These are phyloP conservation scores for Cryptomyrus ogoouensis DNA, from an alignment of 2,113 vertebrate genomes.

Conservation along the genomic window DNA sequence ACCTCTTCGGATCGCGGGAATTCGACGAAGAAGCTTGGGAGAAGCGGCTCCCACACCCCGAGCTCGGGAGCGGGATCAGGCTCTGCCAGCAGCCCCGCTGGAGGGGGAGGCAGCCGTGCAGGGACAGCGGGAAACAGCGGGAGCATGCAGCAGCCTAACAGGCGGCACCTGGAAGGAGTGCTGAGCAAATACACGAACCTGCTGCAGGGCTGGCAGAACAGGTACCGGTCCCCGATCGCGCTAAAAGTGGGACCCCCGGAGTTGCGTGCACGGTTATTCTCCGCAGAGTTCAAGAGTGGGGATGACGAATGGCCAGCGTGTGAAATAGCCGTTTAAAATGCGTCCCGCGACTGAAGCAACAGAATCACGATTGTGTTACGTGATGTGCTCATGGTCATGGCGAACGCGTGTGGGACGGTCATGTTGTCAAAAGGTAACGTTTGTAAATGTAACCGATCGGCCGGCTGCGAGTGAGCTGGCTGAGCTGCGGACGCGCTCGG, in stretches of 20 bases:
- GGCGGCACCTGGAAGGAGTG: constrained; percentile 67
- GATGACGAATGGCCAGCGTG: not conserved
- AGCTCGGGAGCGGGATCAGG: constrained; percentile 46
- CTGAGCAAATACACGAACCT: constrained; percentile 90
- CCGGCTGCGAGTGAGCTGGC: not conserved
- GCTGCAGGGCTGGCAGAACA: constrained; percentile 87
- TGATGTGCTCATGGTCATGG: not conserved
- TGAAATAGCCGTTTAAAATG: not conserved
- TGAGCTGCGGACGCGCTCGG: not conserved
- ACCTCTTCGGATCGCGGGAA: constrained; percentile 46
- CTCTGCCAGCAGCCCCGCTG: constrained; percentile 52
- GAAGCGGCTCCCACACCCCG: constrained; percentile 53
- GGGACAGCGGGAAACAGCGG: constrained; percentile 41
- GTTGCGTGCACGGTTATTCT: not conserved
- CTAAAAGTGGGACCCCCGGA: not conserved
- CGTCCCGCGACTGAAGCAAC: not conserved
- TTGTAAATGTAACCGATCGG: not conserved
- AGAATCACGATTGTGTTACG: not conserved
- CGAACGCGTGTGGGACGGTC: not conserved
- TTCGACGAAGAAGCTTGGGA: constrained; percentile 40
- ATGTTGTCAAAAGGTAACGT: not conserved
- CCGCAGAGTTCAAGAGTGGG: not conserved
- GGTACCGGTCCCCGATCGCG: constrained; percentile 51
- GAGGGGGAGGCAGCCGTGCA: constrained; percentile 34
- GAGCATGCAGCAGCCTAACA: constrained; percentile 41